These are phyloP conservation scores for Scaptodrosophila latifasciaeformis DNA, from an alignment of 2,888 invertebrate genomes.

Conservation along the genomic window DNA sequence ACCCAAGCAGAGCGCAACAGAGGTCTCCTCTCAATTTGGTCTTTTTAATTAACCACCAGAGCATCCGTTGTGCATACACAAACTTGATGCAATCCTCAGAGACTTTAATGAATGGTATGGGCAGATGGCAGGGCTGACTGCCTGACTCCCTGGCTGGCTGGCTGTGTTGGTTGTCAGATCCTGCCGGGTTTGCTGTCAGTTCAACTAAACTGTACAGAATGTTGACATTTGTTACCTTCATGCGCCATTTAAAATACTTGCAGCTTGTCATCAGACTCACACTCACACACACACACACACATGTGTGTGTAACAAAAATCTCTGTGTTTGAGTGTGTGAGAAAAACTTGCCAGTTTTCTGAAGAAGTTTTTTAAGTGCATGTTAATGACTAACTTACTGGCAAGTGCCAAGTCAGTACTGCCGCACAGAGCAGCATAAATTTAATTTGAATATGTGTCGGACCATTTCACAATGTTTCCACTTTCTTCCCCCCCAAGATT, in stretches of 20 bases:
- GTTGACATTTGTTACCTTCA: constrained; percentile 64
- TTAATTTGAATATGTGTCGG: too few relatives aligned
- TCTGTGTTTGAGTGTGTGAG: not conserved
- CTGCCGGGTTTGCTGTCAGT: constrained; percentile 30
- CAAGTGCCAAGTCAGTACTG: not conserved
- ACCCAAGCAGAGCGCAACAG: constrained; percentile 12
- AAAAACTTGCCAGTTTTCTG: not conserved
- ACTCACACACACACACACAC: not conserved
- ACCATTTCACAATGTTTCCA: too few relatives aligned
- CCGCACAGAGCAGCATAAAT: too few relatives aligned
- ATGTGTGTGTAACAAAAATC: not conserved
- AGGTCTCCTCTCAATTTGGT: not conserved
- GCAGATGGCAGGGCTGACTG: too few relatives aligned
- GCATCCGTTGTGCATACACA: too few relatives aligned
- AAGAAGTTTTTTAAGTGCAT: constrained; percentile 53
- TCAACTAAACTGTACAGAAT: constrained; percentile 40
- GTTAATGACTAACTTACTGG: constrained; percentile 55
- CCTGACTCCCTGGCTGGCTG: not conserved
- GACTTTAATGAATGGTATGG: too few relatives aligned
- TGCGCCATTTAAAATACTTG: constrained; percentile 50
- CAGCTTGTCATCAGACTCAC: constrained; percentile 1
- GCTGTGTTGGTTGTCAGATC: not conserved
- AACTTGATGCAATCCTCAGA: too few relatives aligned
- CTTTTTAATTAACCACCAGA: constrained; percentile 63
- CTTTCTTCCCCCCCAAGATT: too few relatives aligned